Evolutionary conservation across 2,888 invertebrate genomes (phyloP), one percentile per base, ranked within the genome.

Genomic region (Melanargia galathea): DNA sequence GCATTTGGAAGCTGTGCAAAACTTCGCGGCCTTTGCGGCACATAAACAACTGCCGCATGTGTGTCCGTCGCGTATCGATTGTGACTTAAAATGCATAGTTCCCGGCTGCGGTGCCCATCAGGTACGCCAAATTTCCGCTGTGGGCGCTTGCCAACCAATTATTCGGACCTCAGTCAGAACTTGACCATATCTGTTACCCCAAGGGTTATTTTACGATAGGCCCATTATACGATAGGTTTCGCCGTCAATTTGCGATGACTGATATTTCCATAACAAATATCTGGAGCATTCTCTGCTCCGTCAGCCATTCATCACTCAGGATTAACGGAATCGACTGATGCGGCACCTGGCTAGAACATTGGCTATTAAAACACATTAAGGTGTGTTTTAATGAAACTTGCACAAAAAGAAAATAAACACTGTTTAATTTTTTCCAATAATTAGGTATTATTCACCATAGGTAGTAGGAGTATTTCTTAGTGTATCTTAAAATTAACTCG

Each of bases 51-150:
- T 84, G 90, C 78, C 81, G 79, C 86, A 82, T 86, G 82, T 83
- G 84, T 85, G 86, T 78, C 82, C 79, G 76, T 75, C 81, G 80
- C 87, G 74, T 81, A 87, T 87, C 87, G 87, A 90, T 90, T 87
- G 82, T 81, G 79, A 86, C 84, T 90, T 86, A 86, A 87, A 89
- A 87, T 85, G 84, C 84, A 86, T 84, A 84, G 84, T 86, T 85
- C 83, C 86, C 83, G 78, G 80, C 79, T 79, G 80, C 81, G 81
- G 81, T 81, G 85, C 83, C 83, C 83, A 84, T 87, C 83, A 84
- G 79, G 78, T 79, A 79, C 83, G 86, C 83, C 87, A 86, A 86
- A 87, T 86, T 84, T 86, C 83, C 83, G 77, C 78, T 82, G 84
- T 78, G 83, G 84, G 77, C 83, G 85, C 81, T 86, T 35, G 58